Evolutionary conservation across 2,888 invertebrate genomes (phyloP).

Genomic region (Acrobasis repandana): DNA sequence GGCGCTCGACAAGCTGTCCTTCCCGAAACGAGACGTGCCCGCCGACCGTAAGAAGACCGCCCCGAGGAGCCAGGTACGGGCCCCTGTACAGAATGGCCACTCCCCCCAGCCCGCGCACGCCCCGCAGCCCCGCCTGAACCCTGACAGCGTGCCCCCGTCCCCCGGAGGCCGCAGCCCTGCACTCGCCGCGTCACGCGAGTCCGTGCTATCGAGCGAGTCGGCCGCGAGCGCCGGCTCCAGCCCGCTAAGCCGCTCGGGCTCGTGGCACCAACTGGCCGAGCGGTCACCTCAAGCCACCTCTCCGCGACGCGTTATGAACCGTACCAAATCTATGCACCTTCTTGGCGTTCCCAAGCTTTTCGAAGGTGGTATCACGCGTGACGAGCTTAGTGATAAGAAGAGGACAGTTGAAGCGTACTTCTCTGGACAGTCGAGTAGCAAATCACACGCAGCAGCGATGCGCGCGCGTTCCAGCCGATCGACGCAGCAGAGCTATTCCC

Average conservation of each 20-base stretch:
- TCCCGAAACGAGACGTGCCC: slow-evolving; percentile 58
- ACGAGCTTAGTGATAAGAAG: slow-evolving; percentile 86
- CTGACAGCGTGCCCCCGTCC: slow-evolving; percentile 58
- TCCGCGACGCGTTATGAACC: slow-evolving; percentile 68
- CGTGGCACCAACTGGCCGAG: slow-evolving; percentile 87
- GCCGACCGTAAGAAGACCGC: slow-evolving; percentile 52
- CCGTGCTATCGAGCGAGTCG: slow-evolving; percentile 60
- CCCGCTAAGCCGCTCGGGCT: slow-evolving; percentile 85
- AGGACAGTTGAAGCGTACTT: slow-evolving; percentile 90
- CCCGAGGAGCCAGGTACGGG: slow-evolving; percentile 60
- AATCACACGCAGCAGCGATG: slow-evolving; percentile 41
- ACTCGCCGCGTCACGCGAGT: slow-evolving; percentile 63
- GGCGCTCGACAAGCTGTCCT: slow-evolving; percentile 80
- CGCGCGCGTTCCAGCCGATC: slow-evolving; percentile 55
- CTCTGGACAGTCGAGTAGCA: slow-evolving; percentile 56
- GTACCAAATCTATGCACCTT: slow-evolving; percentile 89
- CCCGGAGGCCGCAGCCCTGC: slow-evolving; percentile 54
- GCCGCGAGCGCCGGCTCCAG: slow-evolving; percentile 52
- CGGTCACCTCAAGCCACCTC: slow-evolving; percentile 63
- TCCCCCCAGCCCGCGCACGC: slow-evolving; percentile 49
- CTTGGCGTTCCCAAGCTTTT: slow-evolving; percentile 90
- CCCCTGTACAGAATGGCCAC: slow-evolving; percentile 52
- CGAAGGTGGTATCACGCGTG: slow-evolving; percentile 89
- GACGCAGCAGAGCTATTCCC: slow-evolving; percentile 69
- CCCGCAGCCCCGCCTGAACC: slow-evolving; percentile 83